These are phyloP conservation scores for Notodonta ziczac DNA, from an alignment of 2,888 invertebrate genomes.

Conservation along the genomic window DNA sequence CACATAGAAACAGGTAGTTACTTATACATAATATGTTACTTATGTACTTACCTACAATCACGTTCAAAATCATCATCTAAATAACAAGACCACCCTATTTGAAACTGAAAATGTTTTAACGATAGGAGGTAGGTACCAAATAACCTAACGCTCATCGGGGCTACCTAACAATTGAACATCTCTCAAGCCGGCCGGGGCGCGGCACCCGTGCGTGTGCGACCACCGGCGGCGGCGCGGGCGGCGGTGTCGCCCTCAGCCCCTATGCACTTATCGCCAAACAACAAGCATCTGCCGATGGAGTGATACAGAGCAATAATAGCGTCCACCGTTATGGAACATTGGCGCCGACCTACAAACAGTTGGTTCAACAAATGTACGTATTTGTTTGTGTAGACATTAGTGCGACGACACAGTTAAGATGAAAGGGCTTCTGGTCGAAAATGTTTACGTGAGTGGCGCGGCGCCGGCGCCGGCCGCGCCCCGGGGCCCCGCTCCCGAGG, in stretches of 20 bases:
- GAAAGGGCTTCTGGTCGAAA: slow-evolving; percentile 32
- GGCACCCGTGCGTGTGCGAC: neutral
- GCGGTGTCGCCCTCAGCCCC: neutral
- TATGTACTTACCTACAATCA: too few species aligned
- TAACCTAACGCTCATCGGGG: neutral
- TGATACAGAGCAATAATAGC: slow-evolving; percentile 5
- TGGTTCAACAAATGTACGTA: slow-evolving; percentile 20
- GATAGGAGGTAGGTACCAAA: too few species aligned
- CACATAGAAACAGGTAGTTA: too few species aligned
- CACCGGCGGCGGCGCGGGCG: slow-evolving; percentile 2
- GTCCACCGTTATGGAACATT: neutral
- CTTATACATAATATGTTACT: too few species aligned
- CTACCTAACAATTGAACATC: neutral
- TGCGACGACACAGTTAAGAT: slow-evolving; percentile 29
- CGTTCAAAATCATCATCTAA: too few species aligned
- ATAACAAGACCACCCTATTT: too few species aligned
- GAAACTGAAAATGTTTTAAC: too few species aligned
- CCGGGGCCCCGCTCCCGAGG: neutral
- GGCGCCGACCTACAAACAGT: slow-evolving; percentile 31
- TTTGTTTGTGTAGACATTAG: slow-evolving; percentile 29
- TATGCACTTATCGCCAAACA: neutral
- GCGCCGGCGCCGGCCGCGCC: slow-evolving; percentile 11
- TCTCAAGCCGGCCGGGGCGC: neutral
- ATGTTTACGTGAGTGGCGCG: slow-evolving; percentile 28
- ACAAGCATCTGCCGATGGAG: neutral